phyloP scores from a whole-genome alignment of 2,888 invertebrate genomes.

The Cancer borealis region DNA sequence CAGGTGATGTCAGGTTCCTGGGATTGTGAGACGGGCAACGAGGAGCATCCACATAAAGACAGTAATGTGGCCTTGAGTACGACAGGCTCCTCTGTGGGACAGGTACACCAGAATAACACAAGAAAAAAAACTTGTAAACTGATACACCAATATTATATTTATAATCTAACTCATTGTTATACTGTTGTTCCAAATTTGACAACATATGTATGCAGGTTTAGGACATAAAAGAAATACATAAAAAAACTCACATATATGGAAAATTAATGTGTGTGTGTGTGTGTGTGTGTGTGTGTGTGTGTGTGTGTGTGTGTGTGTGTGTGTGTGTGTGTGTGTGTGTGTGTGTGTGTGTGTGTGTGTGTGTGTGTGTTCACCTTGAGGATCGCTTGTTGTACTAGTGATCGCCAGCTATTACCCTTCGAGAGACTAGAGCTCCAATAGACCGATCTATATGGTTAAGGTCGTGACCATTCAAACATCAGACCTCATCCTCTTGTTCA shows the following conservation, averaged over 20 bases:
- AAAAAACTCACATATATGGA: background rate
- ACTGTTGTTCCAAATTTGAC: background rate
- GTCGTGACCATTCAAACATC: no score
- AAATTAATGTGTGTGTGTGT: background rate
- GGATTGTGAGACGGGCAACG: background rate
- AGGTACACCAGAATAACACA: background rate
- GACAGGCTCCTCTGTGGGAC: background rate
- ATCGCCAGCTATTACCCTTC: no score
- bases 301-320: background rate
- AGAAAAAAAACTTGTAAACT: background rate
- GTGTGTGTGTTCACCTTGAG: background rate
- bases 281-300: background rate
- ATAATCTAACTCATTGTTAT: background rate
- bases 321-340: slow-evolving; percentile 20
- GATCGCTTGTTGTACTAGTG: no score
- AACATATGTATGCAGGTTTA: background rate
- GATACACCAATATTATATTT: background rate
- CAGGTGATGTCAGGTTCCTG: background rate
- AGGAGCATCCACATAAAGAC: background rate
- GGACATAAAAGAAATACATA: no score
- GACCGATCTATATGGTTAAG: no score
- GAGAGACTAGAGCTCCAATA: no score
- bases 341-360: slow-evolving; percentile 46
- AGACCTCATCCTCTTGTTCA: no score
- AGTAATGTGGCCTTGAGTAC: background rate